Conservation (phyloP, 1,140 invertebrate species). For the Polypedilum vanderplanki region DNA sequence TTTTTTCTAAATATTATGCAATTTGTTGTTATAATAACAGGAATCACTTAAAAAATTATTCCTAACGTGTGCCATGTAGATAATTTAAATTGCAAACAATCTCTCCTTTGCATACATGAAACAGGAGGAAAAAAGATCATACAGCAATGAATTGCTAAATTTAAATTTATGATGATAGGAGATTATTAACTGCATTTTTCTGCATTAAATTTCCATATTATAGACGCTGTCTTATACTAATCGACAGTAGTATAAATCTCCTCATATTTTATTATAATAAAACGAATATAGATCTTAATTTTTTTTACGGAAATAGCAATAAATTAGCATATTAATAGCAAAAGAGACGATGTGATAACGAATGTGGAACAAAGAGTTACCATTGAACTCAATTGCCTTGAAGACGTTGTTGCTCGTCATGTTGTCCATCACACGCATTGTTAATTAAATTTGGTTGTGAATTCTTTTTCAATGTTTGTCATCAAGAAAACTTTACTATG, state of each 20-base stretch:
- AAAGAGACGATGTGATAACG: no score
- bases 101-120: background rate
- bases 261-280: no score
- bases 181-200: background rate
- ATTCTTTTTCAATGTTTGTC: background rate
- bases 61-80: background rate
- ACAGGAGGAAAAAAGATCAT: background rate
- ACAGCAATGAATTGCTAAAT: background rate
- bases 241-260: no score
- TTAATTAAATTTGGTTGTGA: background rate
- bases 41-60: background rate
- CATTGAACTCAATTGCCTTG: background rate
- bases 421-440: background rate
- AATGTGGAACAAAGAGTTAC: background rate
- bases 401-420: background rate
- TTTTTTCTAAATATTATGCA: background rate
- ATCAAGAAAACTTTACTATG: background rate
- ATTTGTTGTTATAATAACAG: background rate
- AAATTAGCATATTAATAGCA: no score
- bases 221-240: no score
- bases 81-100: background rate
- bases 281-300: no score
- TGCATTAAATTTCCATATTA: background rate
- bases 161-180: background rate
- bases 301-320: no score